Evolutionary conservation across 1,140 invertebrate genomes (phyloP), one percentile per base, ranked within the genome.

Genomic region (Drosophila baimaii): DNA sequence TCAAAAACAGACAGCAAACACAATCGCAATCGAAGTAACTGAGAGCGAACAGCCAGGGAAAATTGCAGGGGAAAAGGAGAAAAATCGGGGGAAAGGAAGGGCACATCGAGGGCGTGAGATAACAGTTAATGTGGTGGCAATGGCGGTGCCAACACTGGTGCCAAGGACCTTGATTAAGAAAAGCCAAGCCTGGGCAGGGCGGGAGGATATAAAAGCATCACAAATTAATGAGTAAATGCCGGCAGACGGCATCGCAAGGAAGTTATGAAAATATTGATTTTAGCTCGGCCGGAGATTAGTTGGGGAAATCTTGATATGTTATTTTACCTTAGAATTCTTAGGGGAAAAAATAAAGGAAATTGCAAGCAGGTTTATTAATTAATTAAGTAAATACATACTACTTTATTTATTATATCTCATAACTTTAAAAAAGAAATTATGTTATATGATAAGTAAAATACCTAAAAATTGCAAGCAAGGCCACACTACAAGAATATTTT

Each of bases 1-100:
- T 88, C 83, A 80, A 75, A 66, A 83, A 73, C 79, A 88, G 83
- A 69, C 79, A 69, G 49, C 59, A 72, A 77, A 77, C 59, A 62
- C 65, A 81, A 72, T 75, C 61, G 65, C 64, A 78, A 70, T 69
- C 47, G 74, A 66, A 70, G 79, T 81, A 62, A 71, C 41, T 65
- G 59, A 81, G 73, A 84, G 59, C 79, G 73, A 84, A 66, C 78
- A 79, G 55, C 19, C 49, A 31, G 23, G 27, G 39, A 63, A 27
- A 44, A 37, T 52, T 21, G 19, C 10, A n/a, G 44, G 21, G 27
- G 39, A 37, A 35, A 47, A 2, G 37, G 7, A 29, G 39, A 41
- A 46, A 58, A 51, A 17, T 17, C 9, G 5, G 15, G 5, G 41
- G 39, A 17, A 17, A 12, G 1, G 23, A 12, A 8, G 9, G 39